Percentiles rank a stretch among this genome's conserved stretches.
Evolutionary conservation across 2,797 vertebrate genomes (phyloP).

Genomic region (Sarcophilus harrisii): DNA sequence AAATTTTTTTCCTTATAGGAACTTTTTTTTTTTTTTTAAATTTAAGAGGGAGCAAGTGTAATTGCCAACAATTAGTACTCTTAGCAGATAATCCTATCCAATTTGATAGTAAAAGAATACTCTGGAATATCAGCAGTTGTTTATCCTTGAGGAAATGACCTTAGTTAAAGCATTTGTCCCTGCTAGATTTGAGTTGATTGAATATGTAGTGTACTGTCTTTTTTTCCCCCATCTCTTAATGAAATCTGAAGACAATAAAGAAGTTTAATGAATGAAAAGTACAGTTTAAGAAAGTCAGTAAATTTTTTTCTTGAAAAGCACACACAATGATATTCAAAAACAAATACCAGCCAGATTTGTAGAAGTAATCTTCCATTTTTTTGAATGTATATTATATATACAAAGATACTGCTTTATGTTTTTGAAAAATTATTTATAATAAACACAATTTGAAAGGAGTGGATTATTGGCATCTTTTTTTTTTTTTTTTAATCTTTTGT

Average conservation of each 20-base stretch:
- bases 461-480: neutral
- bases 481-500: conserved; percentile 1
- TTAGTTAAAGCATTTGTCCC: neutral
- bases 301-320: conserved; percentile 11
- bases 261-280: conserved; percentile 37
- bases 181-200: conserved; percentile 7
- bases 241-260: conserved; percentile 21
- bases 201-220: conserved; percentile 22
- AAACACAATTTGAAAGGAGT: neutral
- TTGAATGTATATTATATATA: neutral
- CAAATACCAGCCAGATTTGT: neutral
- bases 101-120: neutral
- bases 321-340: neutral
- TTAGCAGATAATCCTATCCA: neutral
- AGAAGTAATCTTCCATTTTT: neutral
- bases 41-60: neutral
- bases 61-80: neutral
- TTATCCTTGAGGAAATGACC: neutral
- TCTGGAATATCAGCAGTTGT: neutral
- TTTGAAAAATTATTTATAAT: neutral
- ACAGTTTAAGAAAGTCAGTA: conserved; percentile 16
- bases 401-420: neutral
- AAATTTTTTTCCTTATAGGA: conserved; percentile 43
- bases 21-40: neutral
- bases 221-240: conserved; percentile 32